A percentile compares a stretch with the other conserved stretches of the same genome.
phyloP scores from a whole-genome alignment of 30 jellyfish, hydroid and myxozoan genomes.

The Pseudorhiza aurosa region DNA sequence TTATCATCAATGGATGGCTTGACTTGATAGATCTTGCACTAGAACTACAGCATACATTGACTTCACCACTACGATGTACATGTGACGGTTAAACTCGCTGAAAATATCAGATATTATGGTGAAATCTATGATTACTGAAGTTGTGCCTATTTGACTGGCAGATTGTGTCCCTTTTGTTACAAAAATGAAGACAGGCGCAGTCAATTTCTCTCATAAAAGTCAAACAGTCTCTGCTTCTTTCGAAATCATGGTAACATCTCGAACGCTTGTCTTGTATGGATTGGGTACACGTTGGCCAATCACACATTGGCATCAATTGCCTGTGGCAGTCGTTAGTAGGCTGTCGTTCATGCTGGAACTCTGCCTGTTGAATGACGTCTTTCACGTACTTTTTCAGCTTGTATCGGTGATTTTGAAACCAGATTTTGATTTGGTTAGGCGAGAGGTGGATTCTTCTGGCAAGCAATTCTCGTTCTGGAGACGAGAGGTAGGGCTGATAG shows the following conservation, averaged over 20 bases:
- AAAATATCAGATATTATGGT: not conserved
- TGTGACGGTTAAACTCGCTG: too few relatives aligned
- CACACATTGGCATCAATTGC: not conserved
- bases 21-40: too few relatives aligned
- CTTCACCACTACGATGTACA: too few relatives aligned
- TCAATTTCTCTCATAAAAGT: not conserved
- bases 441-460: constrained; percentile 81
- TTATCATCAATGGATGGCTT: too few relatives aligned
- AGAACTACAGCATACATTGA: too few relatives aligned
- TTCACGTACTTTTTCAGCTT: constrained; percentile 83
- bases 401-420: constrained; percentile 98
- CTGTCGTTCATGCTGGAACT: constrained; percentile 43
- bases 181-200: not conserved
- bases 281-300: not conserved
- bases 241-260: not conserved
- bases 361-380: constrained; percentile 85
- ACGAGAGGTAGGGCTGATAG: constrained; percentile 87
- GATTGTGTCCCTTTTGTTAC: not conserved
- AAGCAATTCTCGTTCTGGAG: constrained; percentile 89
- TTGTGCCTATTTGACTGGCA: not conserved
- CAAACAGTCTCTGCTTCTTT: not conserved
- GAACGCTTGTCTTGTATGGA: not conserved
- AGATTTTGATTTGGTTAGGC: constrained; percentile 94
- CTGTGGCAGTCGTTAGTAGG: not conserved
- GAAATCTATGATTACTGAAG: not conserved